These are phyloP conservation scores for Synanthedon tipuliformis DNA, from an alignment of 2,888 invertebrate genomes.

Conservation along the genomic window DNA sequence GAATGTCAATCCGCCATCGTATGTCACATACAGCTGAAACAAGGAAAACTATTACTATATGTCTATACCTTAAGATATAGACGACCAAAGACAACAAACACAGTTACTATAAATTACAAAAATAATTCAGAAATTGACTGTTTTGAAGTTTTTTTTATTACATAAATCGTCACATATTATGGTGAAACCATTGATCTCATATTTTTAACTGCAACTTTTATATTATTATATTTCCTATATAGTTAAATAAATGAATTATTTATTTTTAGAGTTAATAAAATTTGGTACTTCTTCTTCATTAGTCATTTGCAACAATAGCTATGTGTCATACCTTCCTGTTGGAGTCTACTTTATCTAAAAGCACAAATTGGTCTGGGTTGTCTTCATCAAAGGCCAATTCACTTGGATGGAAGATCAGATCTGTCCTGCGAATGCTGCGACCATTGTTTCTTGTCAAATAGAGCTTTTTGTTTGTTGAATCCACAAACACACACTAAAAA, in stretches of 20 bases:
- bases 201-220: too few species aligned
- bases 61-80: too few species aligned
- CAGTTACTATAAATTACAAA: too few species aligned
- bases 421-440: slow-evolving; percentile 70
- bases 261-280: too few species aligned
- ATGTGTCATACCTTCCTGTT: slow-evolving; percentile 64
- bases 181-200: too few species aligned
- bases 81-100: too few species aligned
- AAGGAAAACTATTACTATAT: slow-evolving; percentile 1
- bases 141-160: too few species aligned
- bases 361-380: slow-evolving; percentile 76
- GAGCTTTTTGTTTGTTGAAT: slow-evolving; percentile 79
- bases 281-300: too few species aligned
- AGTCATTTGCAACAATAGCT: slow-evolving; percentile 2
- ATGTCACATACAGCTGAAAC: slow-evolving; percentile 80
- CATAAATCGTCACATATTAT: too few species aligned
- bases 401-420: slow-evolving; percentile 80
- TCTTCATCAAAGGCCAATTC: slow-evolving; percentile 82
- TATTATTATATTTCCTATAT: too few species aligned
- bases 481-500: slow-evolving; percentile 86
- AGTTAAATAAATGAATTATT: too few species aligned
- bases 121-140: too few species aligned
- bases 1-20: slow-evolving; percentile 82
- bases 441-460: slow-evolving; percentile 84
- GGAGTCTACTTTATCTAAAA: slow-evolving; percentile 78